Evolutionary conservation across 2,888 invertebrate species (phyloP), one percentile per base, ranked within the genome.

Genomic region (Sycophila texana): DNA sequence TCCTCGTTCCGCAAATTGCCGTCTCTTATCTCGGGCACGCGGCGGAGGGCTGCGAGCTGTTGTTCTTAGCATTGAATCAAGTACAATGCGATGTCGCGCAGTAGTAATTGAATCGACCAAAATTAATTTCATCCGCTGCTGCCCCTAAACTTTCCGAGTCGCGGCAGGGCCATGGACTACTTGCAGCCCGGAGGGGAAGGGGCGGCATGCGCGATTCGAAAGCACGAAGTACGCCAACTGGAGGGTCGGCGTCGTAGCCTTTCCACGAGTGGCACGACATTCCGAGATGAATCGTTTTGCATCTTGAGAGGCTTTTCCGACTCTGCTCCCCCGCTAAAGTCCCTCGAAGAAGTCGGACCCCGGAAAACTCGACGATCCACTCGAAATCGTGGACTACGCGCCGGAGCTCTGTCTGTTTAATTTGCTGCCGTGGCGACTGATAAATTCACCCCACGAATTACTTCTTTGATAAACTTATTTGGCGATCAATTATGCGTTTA

Each of bases 81-180:
- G 85, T 80, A 83, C 85, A 85, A 84, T 84, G 84, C 83, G 83
- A 82, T 84, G 84, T 84, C 83, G 83, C 83, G 61, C 30, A 82
- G 85, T 86, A 86, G 87, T 88, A 88, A 88, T 88, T 88, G 88
- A 87, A 88, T 88, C 87, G 85, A 84, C 84, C 84, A 84, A 88
- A 88, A 88, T 88, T 88, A 88, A 88, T 88, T 88, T 87, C 87
- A 87, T 86, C 86, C 85, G 85, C 85, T 83, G 83, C 82, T 82
- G 82, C 83, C 83, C 82, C 81, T 47, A 85, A 85, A 86, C 84
- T 86, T 85, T 82, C 84, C 82, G 83, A 84, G 81, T 83, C 80
- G 80, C 71, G 49, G 39, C 39, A 71, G 60, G 79, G 60, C 66
- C 65, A 67, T 13, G 39, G 18, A 13, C 16, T 39, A 39, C 39